Evolutionary conservation across 2,888 invertebrate species (phyloP).

Genomic region (Drepana falcataria): DNA sequence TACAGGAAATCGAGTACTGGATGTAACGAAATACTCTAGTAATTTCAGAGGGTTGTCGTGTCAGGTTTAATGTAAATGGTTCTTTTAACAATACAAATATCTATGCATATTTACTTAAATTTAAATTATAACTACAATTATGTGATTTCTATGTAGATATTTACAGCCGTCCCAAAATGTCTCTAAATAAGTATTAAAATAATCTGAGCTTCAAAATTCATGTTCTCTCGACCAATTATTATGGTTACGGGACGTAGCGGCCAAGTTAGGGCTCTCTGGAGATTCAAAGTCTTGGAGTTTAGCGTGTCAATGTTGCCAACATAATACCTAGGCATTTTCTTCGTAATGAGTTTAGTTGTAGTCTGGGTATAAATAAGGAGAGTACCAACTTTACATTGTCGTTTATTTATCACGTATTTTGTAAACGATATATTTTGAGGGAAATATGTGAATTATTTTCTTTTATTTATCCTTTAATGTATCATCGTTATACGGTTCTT

Average conservation of each 20-base stretch:
- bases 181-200: conserved; percentile 15
- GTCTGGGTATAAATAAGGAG: conserved; percentile 4
- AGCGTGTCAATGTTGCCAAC: background rate
- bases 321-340: background rate
- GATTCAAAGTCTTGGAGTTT: conserved; percentile 3
- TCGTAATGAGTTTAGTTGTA: background rate
- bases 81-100: no score
- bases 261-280: conserved; percentile 5
- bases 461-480: no score
- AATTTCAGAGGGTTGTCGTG: no score
- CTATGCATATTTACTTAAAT: no score
- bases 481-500: no score
- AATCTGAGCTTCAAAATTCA: conserved; percentile 16
- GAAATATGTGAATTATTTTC: no score
- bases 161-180: no score
- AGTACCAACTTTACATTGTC: conserved; percentile 4
- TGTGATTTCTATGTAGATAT: no score
- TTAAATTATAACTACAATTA: no score
- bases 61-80: no score
- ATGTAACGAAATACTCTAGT: no score
- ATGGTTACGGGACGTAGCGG: conserved; percentile 1
- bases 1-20: background rate
- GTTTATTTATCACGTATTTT: background rate
- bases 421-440: no score
- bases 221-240: conserved; percentile 13